Conservation (phyloP, 2,888 invertebrate species). For the Nudaria mundana region DNA sequence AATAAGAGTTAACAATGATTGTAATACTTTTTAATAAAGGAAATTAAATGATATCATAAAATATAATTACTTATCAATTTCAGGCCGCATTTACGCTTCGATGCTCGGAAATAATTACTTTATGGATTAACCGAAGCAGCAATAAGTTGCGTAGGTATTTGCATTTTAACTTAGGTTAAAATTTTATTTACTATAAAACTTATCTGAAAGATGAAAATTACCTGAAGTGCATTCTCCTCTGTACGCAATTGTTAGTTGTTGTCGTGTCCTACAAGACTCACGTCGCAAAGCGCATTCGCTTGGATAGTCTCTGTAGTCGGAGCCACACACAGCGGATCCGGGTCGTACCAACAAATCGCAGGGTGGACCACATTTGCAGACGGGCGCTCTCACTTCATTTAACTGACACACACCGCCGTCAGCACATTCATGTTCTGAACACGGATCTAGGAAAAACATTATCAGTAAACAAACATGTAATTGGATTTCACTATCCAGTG, state of each 20-base stretch:
- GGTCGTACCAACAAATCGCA: constrained; percentile 88
- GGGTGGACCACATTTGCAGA: constrained; percentile 89
- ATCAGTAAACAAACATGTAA: constrained; percentile 3
- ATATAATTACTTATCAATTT: too few species aligned
- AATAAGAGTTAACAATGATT: too few species aligned
- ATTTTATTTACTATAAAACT: too few species aligned
- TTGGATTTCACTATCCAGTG: too few species aligned
- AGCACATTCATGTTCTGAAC: constrained; percentile 88
- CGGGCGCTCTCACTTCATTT: constrained; percentile 88
- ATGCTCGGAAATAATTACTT: too few species aligned
- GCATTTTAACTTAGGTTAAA: too few species aligned
- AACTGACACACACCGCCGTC: constrained; percentile 92
- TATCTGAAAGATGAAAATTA: constrained; percentile 58
- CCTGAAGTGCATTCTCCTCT: constrained; percentile 91
- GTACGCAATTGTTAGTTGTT: constrained; percentile 89
- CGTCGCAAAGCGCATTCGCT: constrained; percentile 91
- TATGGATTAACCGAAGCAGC: too few species aligned
- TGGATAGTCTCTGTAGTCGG: constrained; percentile 89
- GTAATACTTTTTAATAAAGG: too few species aligned
- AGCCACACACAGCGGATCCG: constrained; percentile 86
- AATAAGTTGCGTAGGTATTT: too few species aligned
- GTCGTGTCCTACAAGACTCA: constrained; percentile 88
- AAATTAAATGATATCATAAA: too few species aligned
- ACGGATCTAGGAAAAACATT: constrained; percentile 88
- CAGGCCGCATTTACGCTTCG: constrained; percentile 47